A percentile compares a stretch with the other conserved stretches of the same genome.
phyloP scores from a whole-genome alignment of 2,888 invertebrate species.

The Carterocephalus palaemon region DNA sequence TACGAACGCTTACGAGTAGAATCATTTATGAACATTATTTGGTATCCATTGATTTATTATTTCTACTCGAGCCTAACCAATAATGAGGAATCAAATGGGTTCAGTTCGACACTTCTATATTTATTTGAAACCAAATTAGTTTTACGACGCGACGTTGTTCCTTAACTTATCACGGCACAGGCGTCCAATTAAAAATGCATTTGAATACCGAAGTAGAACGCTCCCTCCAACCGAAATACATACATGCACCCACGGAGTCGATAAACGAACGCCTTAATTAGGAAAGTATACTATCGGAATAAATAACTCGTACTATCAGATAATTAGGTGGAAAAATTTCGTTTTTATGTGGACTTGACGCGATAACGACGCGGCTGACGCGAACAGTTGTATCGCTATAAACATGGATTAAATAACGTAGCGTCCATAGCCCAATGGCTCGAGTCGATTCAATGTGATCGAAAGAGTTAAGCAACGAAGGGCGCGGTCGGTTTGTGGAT shows the following conservation, averaged over 20 bases:
- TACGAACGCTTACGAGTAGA: too few species aligned
- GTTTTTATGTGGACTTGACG: conserved; percentile 15
- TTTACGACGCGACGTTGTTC: conserved; percentile 16
- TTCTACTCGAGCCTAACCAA: too few species aligned
- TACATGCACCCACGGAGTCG: conserved; percentile 7
- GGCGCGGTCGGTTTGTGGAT: too few species aligned
- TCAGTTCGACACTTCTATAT: conserved; percentile 1
- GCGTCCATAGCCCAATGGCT: too few species aligned
- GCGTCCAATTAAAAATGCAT: conserved; percentile 26
- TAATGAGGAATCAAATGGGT: background rate
- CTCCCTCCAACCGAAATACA: conserved; percentile 16
- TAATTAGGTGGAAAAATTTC: conserved; percentile 23
- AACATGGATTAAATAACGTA: background rate
- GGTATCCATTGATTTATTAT: too few species aligned
- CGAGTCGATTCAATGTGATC: too few species aligned
- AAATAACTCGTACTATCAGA: conserved; percentile 25
- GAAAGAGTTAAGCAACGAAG: too few species aligned
- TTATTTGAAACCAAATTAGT: conserved; percentile 9
- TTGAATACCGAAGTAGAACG: conserved; percentile 19
- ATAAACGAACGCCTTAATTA: conserved; percentile 21
- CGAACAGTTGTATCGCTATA: background rate
- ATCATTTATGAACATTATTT: too few species aligned
- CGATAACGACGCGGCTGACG: conserved; percentile 11
- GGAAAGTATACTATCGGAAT: conserved; percentile 13
- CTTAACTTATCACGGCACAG: conserved; percentile 26